Evolutionary conservation across 2,888 invertebrate genomes (phyloP).

Genomic region (Globia sparganii): DNA sequence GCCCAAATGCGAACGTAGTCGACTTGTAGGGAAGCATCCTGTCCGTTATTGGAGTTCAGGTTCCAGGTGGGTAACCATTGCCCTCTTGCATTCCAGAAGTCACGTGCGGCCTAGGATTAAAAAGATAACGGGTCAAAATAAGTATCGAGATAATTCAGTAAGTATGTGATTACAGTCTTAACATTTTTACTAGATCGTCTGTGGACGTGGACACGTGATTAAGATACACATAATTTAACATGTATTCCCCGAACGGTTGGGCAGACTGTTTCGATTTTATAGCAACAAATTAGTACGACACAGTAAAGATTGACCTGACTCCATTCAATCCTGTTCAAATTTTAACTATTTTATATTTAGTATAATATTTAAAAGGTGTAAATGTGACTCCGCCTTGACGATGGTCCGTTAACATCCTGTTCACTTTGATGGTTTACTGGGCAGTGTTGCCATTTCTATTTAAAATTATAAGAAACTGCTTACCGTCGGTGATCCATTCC

Average conservation of each 20-base stretch:
- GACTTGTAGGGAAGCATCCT: conserved; percentile 91
- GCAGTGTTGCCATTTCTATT: neutral
- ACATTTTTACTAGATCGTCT: neutral
- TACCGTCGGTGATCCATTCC: conserved; percentile 89
- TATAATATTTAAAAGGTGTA: neutral
- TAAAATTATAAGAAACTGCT: conserved; percentile 52
- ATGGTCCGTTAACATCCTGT: neutral
- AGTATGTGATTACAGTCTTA: neutral
- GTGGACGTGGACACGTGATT: neutral
- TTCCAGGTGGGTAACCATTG: conserved; percentile 91
- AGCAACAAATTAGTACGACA: neutral
- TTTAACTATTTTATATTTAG: neutral
- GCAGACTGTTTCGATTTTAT: neutral
- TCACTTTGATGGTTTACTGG: neutral
- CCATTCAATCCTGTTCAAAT: neutral
- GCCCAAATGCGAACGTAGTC: conserved; percentile 93
- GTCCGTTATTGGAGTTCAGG: conserved; percentile 85
- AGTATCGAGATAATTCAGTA: neutral
- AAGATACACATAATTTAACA: neutral
- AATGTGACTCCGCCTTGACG: neutral
- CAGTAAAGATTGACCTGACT: neutral
- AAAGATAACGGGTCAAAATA: conserved; percentile 4
- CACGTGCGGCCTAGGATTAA: conserved; percentile 84
- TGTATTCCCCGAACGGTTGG: neutral
- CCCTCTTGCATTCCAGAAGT: conserved; percentile 91